Base-by-base conservation (phyloP, 2,888 invertebrate genomes). In the Pheosia tremula region DNA sequence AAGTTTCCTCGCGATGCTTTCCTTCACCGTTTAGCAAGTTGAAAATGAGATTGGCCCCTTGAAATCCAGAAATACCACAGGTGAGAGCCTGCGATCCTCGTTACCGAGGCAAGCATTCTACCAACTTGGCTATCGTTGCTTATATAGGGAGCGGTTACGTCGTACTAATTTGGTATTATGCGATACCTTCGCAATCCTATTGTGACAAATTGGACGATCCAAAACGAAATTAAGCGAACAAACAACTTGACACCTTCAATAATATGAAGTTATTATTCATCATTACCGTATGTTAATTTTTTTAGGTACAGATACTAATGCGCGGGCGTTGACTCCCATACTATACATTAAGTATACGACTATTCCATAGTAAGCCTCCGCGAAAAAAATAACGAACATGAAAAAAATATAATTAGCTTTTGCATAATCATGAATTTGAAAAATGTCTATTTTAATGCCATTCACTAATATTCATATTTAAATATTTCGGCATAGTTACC, bases 151-250 rank as follows among this genome's bases (percentile, higher is more conserved):
- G 39, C 7, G 7, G 39, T 43, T 43, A 43, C 9, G 43, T 43
- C 8, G 4, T 43, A 43, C 43, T 8, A 43, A 43, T 8, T 43
- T 43, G 9, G 8, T 43, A 43, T 43, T 43, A 8, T 8, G 43
- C 10, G 43, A 43, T 43, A 43, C 7, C 43, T 43, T 60, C 43
- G 55, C 63, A 63, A 64, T 64, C 45, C 7, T 36, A 53, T 53
- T 53, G 11, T 38, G 38, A 50, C 50, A 24, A 50, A 50, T 50
- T 6, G 24, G 50, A 24, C 24, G 50, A 50, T 50, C 24, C 5
- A 50, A 7, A 24, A 7, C 13, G 49, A 49, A 49, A 24, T 24
- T 24, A 24, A 7, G 47, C 13, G n/a, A 50, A 50, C 50, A 50
- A 9, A 24, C 9, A 13, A 13, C 13, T 49, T 13, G 49, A 49